phyloP scores from a whole-genome alignment of 1,140 invertebrate genomes.

The Apis cerana region DNA sequence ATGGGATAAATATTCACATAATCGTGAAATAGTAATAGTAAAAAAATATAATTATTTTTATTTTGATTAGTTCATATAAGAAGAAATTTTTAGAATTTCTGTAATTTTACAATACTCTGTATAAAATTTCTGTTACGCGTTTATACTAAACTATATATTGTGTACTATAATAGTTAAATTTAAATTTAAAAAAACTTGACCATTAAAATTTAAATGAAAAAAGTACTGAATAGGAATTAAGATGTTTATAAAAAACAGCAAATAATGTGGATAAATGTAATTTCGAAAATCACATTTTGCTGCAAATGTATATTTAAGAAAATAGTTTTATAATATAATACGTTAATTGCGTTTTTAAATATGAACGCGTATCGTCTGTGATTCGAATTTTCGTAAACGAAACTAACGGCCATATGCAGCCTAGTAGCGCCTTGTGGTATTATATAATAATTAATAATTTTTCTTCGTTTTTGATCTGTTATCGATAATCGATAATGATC shows the following conservation, averaged over 20 bases:
- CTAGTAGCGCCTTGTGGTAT: slow-evolving; percentile 13
- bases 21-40: background rate
- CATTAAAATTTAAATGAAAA: background rate
- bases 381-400: slow-evolving; percentile 48
- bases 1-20: background rate
- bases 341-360: slow-evolving; percentile 33
- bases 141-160: background rate
- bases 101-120: background rate
- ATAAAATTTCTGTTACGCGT: background rate
- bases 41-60: slow-evolving; percentile 12
- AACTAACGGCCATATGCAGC: slow-evolving; percentile 13
- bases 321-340: slow-evolving; percentile 33
- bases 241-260: background rate
- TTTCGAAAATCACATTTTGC: slow-evolving; percentile 7
- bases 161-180: background rate
- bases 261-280: slow-evolving; percentile 15
- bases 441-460: slow-evolving; percentile 53
- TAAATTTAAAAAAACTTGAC: background rate
- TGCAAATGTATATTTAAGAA: slow-evolving; percentile 13
- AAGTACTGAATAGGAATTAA: slow-evolving; percentile 11
- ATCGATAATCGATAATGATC: slow-evolving; percentile 54
- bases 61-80: background rate
- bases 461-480: slow-evolving; percentile 56
- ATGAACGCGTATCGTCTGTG: slow-evolving; percentile 57
- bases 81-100: background rate